A percentile compares a stretch with the other conserved stretches of the same genome.
Conservation (phyloP, 1,140 invertebrate genomes). For the Hyles euphorbiae region DNA sequence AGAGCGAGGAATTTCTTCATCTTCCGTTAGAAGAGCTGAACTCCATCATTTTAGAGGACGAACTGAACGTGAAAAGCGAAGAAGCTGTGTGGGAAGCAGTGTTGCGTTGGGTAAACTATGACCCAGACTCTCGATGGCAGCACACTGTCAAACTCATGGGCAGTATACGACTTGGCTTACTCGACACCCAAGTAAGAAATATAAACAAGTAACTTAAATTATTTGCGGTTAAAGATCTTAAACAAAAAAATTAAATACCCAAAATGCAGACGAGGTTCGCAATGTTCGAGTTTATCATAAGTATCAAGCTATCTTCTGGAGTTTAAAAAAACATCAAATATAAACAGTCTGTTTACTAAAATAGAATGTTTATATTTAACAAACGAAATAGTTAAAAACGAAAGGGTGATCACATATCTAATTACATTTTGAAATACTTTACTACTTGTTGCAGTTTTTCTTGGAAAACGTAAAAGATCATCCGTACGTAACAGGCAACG, state of each 20-base stretch:
- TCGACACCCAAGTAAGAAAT: constrained; percentile 83
- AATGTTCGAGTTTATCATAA: no score
- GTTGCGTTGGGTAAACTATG: constrained; percentile 77
- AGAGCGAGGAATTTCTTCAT: constrained; percentile 84
- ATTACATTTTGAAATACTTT: background rate
- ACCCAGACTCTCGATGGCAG: constrained; percentile 78
- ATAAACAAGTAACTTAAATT: background rate
- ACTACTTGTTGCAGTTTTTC: constrained; percentile 64
- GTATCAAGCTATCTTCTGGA: no score
- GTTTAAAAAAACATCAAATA: no score
- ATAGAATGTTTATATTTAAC: background rate
- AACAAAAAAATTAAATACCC: no score
- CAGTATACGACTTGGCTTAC: constrained; percentile 87
- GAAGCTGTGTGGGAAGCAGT: constrained; percentile 77
- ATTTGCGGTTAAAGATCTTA: no score
- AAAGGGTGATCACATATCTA: background rate
- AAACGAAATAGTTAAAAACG: background rate
- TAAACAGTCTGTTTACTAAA: no score
- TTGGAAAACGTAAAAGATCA: constrained; percentile 79
- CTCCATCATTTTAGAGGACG: constrained; percentile 84
- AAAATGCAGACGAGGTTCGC: no score
- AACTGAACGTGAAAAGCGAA: constrained; percentile 81
- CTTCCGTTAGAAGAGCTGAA: constrained; percentile 82
- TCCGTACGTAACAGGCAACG: constrained; percentile 79
- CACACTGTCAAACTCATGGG: constrained; percentile 85